Evolutionary conservation across 2,113 vertebrate genomes (phyloP).

Genomic region (Hippoglossus stenolepis): DNA sequence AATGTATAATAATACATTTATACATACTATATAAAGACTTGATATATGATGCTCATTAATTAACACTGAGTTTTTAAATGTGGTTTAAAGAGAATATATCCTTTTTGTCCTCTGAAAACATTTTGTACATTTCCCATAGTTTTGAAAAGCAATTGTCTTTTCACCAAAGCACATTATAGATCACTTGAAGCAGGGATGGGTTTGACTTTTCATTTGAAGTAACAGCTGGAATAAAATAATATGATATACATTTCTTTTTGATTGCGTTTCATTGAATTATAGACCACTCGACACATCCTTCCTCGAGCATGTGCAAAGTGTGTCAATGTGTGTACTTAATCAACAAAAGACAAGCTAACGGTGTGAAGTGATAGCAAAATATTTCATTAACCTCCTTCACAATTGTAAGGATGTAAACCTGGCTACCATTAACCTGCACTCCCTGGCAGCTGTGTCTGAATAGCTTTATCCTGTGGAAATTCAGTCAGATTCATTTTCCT

Average conservation of each 20-base stretch:
- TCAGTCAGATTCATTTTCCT: conserved; percentile 46
- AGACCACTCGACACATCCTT: background rate
- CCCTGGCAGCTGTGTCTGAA: background rate
- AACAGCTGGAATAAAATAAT: background rate
- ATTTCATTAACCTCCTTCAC: conserved; percentile 41
- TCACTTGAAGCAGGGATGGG: background rate
- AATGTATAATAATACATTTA: too few species aligned
- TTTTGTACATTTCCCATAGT: too few species aligned
- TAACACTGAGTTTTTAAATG: background rate
- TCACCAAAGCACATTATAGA: background rate
- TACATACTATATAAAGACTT: background rate
- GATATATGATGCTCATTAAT: background rate
- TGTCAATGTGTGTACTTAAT: conserved; percentile 6
- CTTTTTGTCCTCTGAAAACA: too few species aligned
- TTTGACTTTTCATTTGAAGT: conserved; percentile 16
- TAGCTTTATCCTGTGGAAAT: conserved; percentile 40
- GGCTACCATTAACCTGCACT: conserved; percentile 31
- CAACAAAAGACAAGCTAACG: conserved; percentile 6
- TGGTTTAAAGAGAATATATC: background rate
- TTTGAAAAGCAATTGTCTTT: too few species aligned
- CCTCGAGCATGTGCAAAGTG: background rate
- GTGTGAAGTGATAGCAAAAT: conserved; percentile 31
- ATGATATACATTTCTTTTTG: background rate
- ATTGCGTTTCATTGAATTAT: background rate
- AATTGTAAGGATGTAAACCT: conserved; percentile 26